Conservation (phyloP, 2,113 vertebrate genomes). For the Zosterops hypoxanthus region DNA sequence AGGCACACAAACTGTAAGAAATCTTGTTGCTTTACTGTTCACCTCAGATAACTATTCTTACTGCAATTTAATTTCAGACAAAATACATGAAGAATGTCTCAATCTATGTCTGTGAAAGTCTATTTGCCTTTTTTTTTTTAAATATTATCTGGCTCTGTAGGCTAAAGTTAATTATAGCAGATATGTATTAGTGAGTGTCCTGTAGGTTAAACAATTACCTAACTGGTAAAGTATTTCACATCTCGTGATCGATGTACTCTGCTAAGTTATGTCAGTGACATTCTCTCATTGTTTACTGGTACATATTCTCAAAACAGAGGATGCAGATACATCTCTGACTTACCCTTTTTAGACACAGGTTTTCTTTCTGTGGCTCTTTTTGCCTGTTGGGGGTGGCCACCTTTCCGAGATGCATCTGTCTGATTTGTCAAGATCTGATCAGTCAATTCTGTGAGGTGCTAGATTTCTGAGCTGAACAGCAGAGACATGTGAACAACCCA, state of each 20-base stretch:
- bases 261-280: neutral
- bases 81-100: neutral
- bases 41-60: neutral
- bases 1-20: neutral
- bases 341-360: neutral
- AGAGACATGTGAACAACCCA: neutral
- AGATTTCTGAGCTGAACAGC: fast-evolving
- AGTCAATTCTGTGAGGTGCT: neutral
- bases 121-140: neutral
- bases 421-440: neutral
- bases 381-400: neutral
- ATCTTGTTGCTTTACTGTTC: neutral
- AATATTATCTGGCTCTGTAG: neutral
- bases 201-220: neutral
- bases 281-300: neutral
- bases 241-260: fast-evolving
- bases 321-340: neutral
- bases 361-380: neutral
- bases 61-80: neutral
- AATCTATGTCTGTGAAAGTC: neutral
- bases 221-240: neutral
- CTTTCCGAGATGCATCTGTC: neutral
- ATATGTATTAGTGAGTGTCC: neutral
- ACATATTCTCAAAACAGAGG: neutral
- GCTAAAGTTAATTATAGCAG: neutral